Percentiles rank a stretch among this genome's conserved stretches.
These are phyloP conservation scores for Desmodus rotundus DNA, from an alignment of 2,113 vertebrate genomes.

Conservation along the genomic window DNA sequence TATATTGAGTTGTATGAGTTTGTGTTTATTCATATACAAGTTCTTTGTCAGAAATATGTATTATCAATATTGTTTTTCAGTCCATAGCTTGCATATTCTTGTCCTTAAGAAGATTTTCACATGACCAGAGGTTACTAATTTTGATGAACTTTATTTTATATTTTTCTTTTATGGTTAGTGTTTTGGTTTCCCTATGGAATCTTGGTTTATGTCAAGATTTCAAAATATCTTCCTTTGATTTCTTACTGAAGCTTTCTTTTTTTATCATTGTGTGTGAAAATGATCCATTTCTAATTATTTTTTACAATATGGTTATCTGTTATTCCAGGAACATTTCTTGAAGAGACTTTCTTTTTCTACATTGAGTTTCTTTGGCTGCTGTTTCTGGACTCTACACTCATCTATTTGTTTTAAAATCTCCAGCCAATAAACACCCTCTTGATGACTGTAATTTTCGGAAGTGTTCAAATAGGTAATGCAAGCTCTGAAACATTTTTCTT, in stretches of 20 bases:
- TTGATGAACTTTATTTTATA: neutral
- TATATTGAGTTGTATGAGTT: neutral
- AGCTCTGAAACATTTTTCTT: neutral
- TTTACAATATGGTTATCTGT: neutral
- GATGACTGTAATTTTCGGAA: neutral
- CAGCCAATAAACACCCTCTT: neutral
- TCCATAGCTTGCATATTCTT: neutral
- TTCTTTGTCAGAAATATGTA: neutral
- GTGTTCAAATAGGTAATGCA: neutral
- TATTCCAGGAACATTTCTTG: neutral
- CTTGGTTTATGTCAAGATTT: neutral
- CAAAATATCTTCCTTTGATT: neutral
- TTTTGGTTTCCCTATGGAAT: neutral
- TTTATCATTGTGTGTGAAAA: neutral
- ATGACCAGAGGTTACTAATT: neutral
- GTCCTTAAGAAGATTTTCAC: neutral
- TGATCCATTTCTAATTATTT: neutral
- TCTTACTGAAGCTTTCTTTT: neutral
- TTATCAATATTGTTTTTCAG: neutral
- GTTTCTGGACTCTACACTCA: neutral
- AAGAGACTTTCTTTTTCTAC: neutral
- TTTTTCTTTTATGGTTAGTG: neutral
- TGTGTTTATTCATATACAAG: neutral
- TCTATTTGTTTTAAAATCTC: neutral
- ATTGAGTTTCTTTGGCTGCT: neutral